Conservation (phyloP, 2,888 invertebrate species). For the Altica lythri region DNA sequence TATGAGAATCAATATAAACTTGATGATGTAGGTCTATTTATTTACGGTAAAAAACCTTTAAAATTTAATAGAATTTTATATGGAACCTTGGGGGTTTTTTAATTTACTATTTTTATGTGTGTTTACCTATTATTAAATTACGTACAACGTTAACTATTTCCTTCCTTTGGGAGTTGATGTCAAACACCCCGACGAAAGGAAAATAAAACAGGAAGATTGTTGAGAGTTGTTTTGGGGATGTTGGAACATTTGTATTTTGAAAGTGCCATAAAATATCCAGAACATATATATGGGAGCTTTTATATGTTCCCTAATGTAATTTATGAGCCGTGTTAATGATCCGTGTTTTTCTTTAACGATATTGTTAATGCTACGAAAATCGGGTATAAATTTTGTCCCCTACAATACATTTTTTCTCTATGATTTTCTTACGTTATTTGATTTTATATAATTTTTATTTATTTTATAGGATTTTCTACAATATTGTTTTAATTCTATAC, state of each 20-base stretch:
- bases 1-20: no score
- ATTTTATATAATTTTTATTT: no score
- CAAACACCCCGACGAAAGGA: background rate
- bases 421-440: no score
- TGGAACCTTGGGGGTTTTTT: background rate
- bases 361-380: no score
- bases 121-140: background rate
- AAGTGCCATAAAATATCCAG: conserved; percentile 16
- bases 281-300: conserved; percentile 9
- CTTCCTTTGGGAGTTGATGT: conserved; percentile 1
- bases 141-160: background rate
- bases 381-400: no score
- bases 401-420: no score
- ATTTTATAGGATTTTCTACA: no score
- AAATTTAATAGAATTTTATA: no score
- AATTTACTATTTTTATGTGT: background rate
- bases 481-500: no score
- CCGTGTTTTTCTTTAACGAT: background rate
- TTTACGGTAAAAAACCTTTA: no score
- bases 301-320: conserved; percentile 4
- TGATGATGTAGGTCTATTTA: no score
- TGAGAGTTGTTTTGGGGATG: conserved; percentile 15
- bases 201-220: conserved; percentile 16
- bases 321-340: conserved; percentile 11
- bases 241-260: conserved; percentile 18